Evolutionary conservation across 2,113 vertebrate genomes (phyloP).

Genomic region (Hylia prasina): DNA sequence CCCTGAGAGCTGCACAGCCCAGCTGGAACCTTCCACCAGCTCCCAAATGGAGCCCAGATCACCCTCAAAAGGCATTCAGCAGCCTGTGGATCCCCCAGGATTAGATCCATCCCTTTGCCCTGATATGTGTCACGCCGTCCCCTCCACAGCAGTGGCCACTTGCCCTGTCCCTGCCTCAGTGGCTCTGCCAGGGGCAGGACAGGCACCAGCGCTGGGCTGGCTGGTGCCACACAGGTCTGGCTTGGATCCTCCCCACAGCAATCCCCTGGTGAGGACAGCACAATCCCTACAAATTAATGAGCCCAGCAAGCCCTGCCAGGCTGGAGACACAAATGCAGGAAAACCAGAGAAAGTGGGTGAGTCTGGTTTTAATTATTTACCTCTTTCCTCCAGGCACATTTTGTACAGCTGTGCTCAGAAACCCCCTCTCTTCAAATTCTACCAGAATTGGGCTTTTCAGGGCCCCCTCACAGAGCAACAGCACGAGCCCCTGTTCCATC

Average conservation of each 20-base stretch:
- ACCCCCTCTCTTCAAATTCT: background rate
- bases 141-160: rapidly evolving
- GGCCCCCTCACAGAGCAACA: background rate
- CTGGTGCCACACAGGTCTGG: background rate
- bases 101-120: background rate
- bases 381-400: background rate
- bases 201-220: background rate
- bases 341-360: background rate
- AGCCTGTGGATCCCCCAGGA: background rate
- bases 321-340: background rate
- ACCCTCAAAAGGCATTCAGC: background rate
- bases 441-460: background rate
- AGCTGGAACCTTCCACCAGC: background rate
- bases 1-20: background rate
- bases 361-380: background rate
- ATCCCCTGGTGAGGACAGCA: background rate
- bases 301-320: background rate
- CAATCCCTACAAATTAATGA: background rate
- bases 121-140: rapidly evolving
- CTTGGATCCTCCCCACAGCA: background rate
- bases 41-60: background rate
- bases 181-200: background rate
- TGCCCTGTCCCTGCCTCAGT: background rate
- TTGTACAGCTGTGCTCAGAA: background rate
- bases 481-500: background rate